Base-by-base conservation (phyloP, 2,113 vertebrate genomes). In the Malaclemys terrapin region DNA sequence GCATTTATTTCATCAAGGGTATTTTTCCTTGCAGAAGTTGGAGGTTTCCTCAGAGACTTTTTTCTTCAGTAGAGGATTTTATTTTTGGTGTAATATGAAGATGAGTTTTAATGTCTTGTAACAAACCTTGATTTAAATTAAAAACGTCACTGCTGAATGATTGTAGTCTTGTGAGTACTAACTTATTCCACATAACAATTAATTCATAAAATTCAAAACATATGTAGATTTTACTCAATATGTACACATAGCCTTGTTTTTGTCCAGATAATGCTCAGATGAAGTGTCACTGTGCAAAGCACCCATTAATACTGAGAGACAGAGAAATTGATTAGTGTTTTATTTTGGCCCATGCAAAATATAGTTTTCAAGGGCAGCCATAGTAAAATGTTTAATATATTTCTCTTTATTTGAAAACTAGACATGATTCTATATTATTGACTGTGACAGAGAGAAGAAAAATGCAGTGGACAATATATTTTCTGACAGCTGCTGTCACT, bases 331-430 rank as follows among this genome's bases (percentile, higher is more conserved):
- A 47, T 78, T 78, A 76, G 24, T 42, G 42, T 76, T 45, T 76
- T 38, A 12, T 25, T 76, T 76, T 76, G 24, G 38, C 5, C 42
- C 22, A 45, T 76, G 11, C 38, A 76, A 45, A 24, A 45, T 24
- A 6, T 38, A 47, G 10, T 78, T 78, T 45, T 47, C 38, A 16
- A 45, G 22, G 45, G 49, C 45, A 54, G 50, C 22, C 10, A 50
- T 88, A 86, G 76, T 82, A 92, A 83, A 47, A 83, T 20, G 42
- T n/a, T 90, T 87, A 62, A 78, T 79, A 85, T 7, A 47, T 45
- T 88, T 47, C n/a, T 72, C 65, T 59, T 31, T 12, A 84, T 45
- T 42, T 86, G 79, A 90, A 93, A 95, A 57, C 24, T 27, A 84
- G 49, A n/a, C 57, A 22, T 0, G 0, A 80, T 54, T 76, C 31